Percentiles rank a stretch among this genome's conserved stretches.
Conservation (phyloP, 2,797 vertebrate species). For the Peromyscus eremicus region DNA sequence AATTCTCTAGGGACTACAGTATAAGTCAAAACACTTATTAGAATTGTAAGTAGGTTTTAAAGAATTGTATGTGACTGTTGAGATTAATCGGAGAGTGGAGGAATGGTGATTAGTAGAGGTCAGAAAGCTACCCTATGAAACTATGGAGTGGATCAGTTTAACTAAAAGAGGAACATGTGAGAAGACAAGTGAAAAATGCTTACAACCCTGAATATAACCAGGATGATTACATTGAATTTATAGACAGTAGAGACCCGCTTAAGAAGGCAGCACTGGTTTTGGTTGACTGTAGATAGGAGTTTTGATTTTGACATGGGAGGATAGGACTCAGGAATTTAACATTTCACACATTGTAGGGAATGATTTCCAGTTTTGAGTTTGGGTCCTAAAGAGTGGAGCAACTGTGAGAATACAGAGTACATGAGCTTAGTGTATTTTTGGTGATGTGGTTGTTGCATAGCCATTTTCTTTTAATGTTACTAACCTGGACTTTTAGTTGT, state of each 20-base stretch:
- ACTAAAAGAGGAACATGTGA: neutral
- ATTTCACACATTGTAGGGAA: neutral
- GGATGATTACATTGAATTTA: neutral
- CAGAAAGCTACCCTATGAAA: neutral
- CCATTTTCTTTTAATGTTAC: constrained; percentile 56
- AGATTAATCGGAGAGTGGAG: neutral
- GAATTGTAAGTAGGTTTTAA: constrained; percentile 38
- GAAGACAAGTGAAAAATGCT: constrained; percentile 18
- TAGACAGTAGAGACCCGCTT: neutral
- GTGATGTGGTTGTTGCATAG: neutral
- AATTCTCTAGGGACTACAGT: constrained; percentile 13
- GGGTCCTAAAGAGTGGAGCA: constrained; percentile 32
- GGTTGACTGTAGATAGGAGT: neutral
- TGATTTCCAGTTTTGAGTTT: constrained; percentile 32
- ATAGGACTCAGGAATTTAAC: constrained; percentile 3
- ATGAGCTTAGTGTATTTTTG: neutral
- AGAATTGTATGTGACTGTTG: constrained; percentile 32
- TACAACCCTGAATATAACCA: neutral
- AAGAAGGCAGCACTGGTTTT: constrained; percentile 39
- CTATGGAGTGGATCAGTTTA: constrained; percentile 1
- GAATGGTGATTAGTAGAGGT: neutral
- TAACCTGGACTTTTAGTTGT: constrained; percentile 20
- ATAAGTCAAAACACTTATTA: no score
- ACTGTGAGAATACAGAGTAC: constrained; percentile 46
- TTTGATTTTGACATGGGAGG: neutral